Evolutionary conservation across 2,888 invertebrate genomes (phyloP).

Genomic region (Mechanitis mazaeus): DNA sequence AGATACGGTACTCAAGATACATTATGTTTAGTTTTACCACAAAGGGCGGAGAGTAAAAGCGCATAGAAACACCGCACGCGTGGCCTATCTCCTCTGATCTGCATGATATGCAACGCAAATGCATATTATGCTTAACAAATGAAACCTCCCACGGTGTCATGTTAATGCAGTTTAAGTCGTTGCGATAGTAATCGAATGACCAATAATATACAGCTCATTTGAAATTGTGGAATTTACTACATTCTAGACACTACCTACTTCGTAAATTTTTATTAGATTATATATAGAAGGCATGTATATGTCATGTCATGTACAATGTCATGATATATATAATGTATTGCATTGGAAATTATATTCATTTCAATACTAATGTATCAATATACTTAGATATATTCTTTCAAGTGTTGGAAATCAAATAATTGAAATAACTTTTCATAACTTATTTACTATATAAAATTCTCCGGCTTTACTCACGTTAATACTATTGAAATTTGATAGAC

Average conservation of each 20-base stretch:
- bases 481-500: too few species aligned
- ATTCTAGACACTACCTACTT: conserved; percentile 7
- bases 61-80: conserved; percentile 44
- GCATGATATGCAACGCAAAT: conserved; percentile 45
- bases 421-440: too few species aligned
- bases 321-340: too few species aligned
- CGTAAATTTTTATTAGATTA: background rate
- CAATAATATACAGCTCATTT: conserved; percentile 26
- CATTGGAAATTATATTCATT: too few species aligned
- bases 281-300: background rate
- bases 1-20: conserved; percentile 38
- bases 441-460: too few species aligned
- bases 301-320: too few species aligned
- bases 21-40: conserved; percentile 49
- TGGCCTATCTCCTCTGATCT: conserved; percentile 51
- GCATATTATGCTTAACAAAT: conserved; percentile 49
- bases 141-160: conserved; percentile 55
- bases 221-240: conserved; percentile 24
- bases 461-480: too few species aligned
- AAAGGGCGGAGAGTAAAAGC: conserved; percentile 50
- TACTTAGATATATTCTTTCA: too few species aligned
- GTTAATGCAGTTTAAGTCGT: conserved; percentile 43
- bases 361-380: too few species aligned
- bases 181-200: conserved; percentile 40
- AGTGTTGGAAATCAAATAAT: too few species aligned